Conservation (phyloP, 2,888 invertebrate genomes). For the Xestobium rufovillosum region DNA sequence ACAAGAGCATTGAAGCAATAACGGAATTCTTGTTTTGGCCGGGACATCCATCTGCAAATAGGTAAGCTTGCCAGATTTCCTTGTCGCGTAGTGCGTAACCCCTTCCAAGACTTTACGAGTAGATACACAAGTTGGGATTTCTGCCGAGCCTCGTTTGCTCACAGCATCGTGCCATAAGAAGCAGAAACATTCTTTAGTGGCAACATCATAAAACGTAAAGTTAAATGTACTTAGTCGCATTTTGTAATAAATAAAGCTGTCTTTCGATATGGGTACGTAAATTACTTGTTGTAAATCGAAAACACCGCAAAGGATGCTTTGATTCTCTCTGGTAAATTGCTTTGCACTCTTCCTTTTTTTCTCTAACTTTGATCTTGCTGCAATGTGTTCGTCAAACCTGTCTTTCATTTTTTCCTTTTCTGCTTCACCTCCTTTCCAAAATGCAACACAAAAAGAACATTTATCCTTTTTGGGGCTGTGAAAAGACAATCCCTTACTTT, state of each 20-base stretch:
- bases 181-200: slow-evolving; percentile 15
- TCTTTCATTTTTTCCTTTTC: slow-evolving; percentile 14
- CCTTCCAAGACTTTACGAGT: slow-evolving; percentile 11
- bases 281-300: slow-evolving; percentile 14
- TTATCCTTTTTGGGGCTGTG: slow-evolving; percentile 11
- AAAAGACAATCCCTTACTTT: slow-evolving; percentile 9
- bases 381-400: slow-evolving; percentile 5
- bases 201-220: too few species aligned
- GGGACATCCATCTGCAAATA: slow-evolving; percentile 18
- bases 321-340: background rate
- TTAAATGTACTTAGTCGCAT: slow-evolving; percentile 15
- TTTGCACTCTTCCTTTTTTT: slow-evolving; percentile 8
- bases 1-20: slow-evolving; percentile 14
- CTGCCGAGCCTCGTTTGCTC: slow-evolving; percentile 17
- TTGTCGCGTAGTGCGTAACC: slow-evolving; percentile 8
- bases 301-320: slow-evolving; percentile 4
- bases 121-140: slow-evolving; percentile 11
- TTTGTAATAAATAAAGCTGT: slow-evolving; percentile 19
- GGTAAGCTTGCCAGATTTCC: slow-evolving; percentile 6
- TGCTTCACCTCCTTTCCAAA: slow-evolving; percentile 16
- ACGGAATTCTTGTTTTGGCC: slow-evolving; percentile 19
- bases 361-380: slow-evolving; percentile 7
- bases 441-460: slow-evolving; percentile 15
- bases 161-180: slow-evolving; percentile 16
- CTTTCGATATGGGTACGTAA: slow-evolving; percentile 17